phyloP scores from a whole-genome alignment of 2,888 invertebrate genomes.

The Melinaea menophilus region DNA sequence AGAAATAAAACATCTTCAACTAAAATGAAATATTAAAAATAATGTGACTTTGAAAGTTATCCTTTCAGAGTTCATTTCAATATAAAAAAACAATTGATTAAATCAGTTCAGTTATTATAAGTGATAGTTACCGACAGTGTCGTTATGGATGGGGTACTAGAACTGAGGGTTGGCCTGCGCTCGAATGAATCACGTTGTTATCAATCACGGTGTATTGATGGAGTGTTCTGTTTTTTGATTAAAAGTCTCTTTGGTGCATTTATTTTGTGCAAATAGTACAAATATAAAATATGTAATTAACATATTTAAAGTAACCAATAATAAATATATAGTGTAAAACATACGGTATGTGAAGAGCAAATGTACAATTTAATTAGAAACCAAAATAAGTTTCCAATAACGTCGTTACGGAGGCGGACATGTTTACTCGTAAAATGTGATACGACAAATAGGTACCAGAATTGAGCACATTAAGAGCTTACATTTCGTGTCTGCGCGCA shows the following conservation, averaged over 20 bases:
- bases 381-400: not conserved
- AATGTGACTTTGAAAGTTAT: not conserved
- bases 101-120: conserved; percentile 46
- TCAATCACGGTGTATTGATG: conserved; percentile 74
- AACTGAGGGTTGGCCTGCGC: conserved; percentile 38
- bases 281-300: not conserved
- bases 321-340: too few relatives aligned
- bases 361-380: too few relatives aligned
- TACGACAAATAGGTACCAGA: conserved; percentile 43
- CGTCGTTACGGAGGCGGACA: conserved; percentile 15
- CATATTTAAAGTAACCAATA: not conserved
- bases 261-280: conserved; percentile 3
- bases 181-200: conserved; percentile 55
- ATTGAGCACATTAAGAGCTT: conserved; percentile 66
- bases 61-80: not conserved
- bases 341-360: too few relatives aligned
- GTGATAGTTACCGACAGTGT: conserved; percentile 53
- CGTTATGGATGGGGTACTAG: conserved; percentile 56
- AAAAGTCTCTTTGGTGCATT: conserved; percentile 23
- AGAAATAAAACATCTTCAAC: too few relatives aligned
- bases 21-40: not conserved
- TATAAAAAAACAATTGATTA: conserved; percentile 12
- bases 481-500: conserved; percentile 65
- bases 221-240: conserved; percentile 54
- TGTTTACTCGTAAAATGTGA: conserved; percentile 36